Evolutionary conservation across 35 echinoderm and acorn worm species (phyloP), one percentile per base, ranked within the genome.

Genomic region (Stichopus chloronotus): DNA sequence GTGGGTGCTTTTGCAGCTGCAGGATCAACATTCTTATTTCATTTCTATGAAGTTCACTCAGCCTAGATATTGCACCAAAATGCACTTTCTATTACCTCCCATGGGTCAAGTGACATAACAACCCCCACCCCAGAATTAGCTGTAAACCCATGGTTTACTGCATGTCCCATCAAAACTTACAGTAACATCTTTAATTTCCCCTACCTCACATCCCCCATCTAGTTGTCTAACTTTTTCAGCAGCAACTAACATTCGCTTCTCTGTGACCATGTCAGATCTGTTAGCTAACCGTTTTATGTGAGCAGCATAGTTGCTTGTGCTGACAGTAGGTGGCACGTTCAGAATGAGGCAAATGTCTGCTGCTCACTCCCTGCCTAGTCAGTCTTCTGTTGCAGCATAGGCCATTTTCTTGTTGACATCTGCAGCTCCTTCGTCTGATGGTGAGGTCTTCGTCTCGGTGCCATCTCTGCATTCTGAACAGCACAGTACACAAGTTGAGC

Each of bases 111-210:
- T n/a, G n/a, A n/a, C n/a, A n/a, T n/a, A 79, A 6, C 12, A 60
- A 60, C 6, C 59, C 59, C 12, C 59, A 6, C 59, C 59, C 59
- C 12, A 7, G 6, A 12, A 7, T 12, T 93, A 16, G 92, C 55
- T 54, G 92, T 86, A 57, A 93, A 86, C 8, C 92, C 92, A 11
- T 8, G n/a, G 79, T 21, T 87, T 84, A 19, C 30, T 56, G 79
- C 92, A 93, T 0, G 92, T 93, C 53, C 92, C 92, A 63, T 93
- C 92, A 87, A 84, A 93, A 5, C 74, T 61, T 6, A 93, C 92
- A 25, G 63, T 52, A n/a, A 83, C 77, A 81, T 92, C 90, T 69
- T 71, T 71, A 71, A 71, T 71, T 71, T 71, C 65, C 65, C 65
- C 65, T 71, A 71, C 65, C 65, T 71, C 65, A 71, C 65, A 71